These are phyloP conservation scores for Neoarius graeffei DNA, from an alignment of 2,113 vertebrate species.

Conservation along the genomic window DNA sequence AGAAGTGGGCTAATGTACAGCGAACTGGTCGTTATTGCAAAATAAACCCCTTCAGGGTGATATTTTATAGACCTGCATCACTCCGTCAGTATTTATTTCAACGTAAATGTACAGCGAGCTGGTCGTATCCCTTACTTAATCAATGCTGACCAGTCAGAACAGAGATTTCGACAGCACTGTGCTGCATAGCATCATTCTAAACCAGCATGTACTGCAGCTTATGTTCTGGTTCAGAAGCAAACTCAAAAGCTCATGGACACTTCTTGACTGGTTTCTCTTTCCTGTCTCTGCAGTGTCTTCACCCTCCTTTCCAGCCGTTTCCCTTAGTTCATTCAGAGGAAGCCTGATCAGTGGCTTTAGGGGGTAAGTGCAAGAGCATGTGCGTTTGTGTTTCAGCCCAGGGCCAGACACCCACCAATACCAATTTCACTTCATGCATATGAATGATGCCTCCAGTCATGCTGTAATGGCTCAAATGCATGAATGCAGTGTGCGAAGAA, in stretches of 20 bases:
- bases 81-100: too few species aligned
- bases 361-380: constrained; percentile 75
- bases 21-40: too few species aligned
- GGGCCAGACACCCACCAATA: constrained; percentile 21
- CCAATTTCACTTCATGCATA: constrained; percentile 68
- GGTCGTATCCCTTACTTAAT: too few species aligned
- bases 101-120: too few species aligned
- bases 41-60: too few species aligned
- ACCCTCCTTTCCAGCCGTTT: constrained; percentile 64
- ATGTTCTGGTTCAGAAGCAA: not conserved
- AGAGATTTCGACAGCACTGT: not conserved
- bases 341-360: constrained; percentile 78
- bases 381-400: constrained; percentile 10
- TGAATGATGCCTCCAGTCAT: constrained; percentile 64
- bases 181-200: not conserved
- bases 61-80: too few species aligned
- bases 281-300: constrained; percentile 78
- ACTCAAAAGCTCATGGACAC: not conserved
- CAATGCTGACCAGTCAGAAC: not conserved
- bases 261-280: constrained; percentile 1
- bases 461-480: constrained; percentile 49
- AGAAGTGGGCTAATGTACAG: too few species aligned
- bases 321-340: constrained; percentile 66
- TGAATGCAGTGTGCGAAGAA: constrained; percentile 68
- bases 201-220: not conserved